Evolutionary conservation across 35 echinoderm and acorn worm species (phyloP).

Genomic region (Apostichopus parvimensis): DNA sequence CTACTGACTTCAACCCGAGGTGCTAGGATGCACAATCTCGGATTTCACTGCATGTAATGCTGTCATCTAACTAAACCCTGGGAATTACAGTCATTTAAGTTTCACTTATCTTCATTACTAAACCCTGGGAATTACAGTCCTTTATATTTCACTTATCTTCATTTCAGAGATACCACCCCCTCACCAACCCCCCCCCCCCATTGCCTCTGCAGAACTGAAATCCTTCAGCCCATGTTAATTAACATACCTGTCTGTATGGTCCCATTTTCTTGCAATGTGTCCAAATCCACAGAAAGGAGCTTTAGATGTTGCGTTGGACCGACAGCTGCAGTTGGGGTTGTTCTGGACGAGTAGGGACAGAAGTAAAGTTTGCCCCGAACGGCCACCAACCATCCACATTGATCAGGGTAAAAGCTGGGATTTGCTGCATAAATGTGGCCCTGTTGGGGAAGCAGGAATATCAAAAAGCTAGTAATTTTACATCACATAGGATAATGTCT

Average conservation of each 20-base stretch:
- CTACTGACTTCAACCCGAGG: too few species aligned
- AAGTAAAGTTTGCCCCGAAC: conserved; percentile 68
- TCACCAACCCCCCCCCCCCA: too few species aligned
- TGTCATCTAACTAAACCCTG: too few species aligned
- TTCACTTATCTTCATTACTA: too few species aligned
- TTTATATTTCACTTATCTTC: too few species aligned
- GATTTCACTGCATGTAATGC: too few species aligned
- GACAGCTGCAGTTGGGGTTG: not conserved
- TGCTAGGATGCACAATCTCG: too few species aligned
- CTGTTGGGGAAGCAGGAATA: conserved; percentile 32
- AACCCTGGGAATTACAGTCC: too few species aligned
- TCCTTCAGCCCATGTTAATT: not conserved
- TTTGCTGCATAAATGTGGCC: conserved; percentile 86
- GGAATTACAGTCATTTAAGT: too few species aligned
- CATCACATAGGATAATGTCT: too few species aligned
- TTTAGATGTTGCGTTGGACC: not conserved
- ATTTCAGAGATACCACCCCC: too few species aligned
- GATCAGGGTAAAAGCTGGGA: conserved; percentile 60
- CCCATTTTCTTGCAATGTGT: conserved; percentile 27
- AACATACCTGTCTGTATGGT: not conserved
- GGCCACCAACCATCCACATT: conserved; percentile 73
- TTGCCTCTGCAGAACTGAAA: too few species aligned
- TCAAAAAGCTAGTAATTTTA: not conserved
- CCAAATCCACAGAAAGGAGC: conserved; percentile 3
- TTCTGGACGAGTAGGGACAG: not conserved